Conservation (phyloP, 2,888 invertebrate species). For the Thalpophila matura region DNA sequence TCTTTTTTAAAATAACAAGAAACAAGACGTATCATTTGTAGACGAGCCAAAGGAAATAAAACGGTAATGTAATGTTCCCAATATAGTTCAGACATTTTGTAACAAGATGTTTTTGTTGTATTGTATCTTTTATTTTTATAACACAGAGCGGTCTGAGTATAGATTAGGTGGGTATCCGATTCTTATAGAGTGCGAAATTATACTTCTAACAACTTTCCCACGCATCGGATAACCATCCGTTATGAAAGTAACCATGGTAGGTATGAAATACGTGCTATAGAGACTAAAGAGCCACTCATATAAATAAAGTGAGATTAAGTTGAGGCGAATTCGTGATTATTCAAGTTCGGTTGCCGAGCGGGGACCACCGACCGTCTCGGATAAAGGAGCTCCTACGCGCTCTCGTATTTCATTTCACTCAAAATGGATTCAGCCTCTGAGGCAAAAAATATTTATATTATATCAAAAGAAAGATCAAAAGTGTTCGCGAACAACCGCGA, state of each 20-base stretch:
- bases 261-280: constrained; percentile 58
- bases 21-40: constrained; percentile 34
- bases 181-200: constrained; percentile 16
- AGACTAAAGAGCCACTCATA: constrained; percentile 68
- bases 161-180: too few species aligned
- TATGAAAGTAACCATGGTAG: constrained; percentile 54
- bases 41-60: constrained; percentile 47
- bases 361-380: constrained; percentile 62
- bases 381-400: constrained; percentile 65
- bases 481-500: constrained; percentile 73
- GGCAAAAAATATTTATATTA: constrained; percentile 84
- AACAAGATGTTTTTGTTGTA: constrained; percentile 12
- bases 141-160: too few species aligned
- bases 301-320: constrained; percentile 72
- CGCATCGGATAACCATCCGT: constrained; percentile 52
- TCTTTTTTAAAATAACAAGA: constrained; percentile 45
- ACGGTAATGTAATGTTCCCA: constrained; percentile 23
- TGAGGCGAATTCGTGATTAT: constrained; percentile 74
- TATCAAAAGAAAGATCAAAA: constrained; percentile 86
- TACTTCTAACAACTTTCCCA: constrained; percentile 44
- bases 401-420: constrained; percentile 79
- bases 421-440: constrained; percentile 79
- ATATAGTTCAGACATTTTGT: constrained; percentile 15
- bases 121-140: constrained; percentile 25
- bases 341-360: constrained; percentile 66